These are phyloP conservation scores for Sebastes itinus DNA, from an alignment of 2,797 vertebrate genomes.

Conservation along the genomic window DNA sequence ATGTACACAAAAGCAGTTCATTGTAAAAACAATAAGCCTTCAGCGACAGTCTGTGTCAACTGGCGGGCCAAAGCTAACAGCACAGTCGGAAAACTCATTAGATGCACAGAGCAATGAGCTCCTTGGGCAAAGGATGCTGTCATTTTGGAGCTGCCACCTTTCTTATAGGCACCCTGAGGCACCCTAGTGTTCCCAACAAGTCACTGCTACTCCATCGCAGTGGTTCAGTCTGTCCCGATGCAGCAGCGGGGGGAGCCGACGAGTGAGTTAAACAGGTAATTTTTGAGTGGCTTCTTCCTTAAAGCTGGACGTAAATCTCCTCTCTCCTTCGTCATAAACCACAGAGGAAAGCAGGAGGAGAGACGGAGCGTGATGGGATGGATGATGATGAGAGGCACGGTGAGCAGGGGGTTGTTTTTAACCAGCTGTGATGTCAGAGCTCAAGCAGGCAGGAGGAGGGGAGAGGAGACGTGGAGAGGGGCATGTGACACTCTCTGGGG, in stretches of 20 bases:
- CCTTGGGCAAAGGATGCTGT: not conserved
- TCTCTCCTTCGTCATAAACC: not conserved
- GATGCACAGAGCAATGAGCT: not conserved
- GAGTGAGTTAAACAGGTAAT: not conserved
- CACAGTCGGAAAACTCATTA: slow-evolving; percentile 1
- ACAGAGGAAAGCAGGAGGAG: slow-evolving; percentile 16
- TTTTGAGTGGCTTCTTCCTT: not conserved
- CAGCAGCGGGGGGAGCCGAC: not conserved
- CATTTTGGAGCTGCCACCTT: slow-evolving; percentile 1
- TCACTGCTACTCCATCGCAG: not conserved
- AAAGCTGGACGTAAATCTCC: not conserved
- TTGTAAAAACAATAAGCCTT: slow-evolving; percentile 10
- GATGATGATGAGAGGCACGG: slow-evolving; percentile 23
- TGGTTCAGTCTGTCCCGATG: not conserved
- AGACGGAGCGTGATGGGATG: slow-evolving; percentile 3
- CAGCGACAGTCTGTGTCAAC: not conserved
- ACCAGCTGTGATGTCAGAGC: slow-evolving; percentile 81
- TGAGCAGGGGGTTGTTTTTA: slow-evolving; percentile 56
- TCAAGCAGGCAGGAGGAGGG: slow-evolving; percentile 67
- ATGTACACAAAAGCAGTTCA: slow-evolving; percentile 8
- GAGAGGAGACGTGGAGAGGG: slow-evolving; percentile 51
- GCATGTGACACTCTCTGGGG: slow-evolving; percentile 76
- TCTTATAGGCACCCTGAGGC: not conserved
- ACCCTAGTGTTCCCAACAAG: not conserved
- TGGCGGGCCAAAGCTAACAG: not conserved